Conservation (phyloP, 23 tunicate genomes). For the Styela plicata region DNA sequence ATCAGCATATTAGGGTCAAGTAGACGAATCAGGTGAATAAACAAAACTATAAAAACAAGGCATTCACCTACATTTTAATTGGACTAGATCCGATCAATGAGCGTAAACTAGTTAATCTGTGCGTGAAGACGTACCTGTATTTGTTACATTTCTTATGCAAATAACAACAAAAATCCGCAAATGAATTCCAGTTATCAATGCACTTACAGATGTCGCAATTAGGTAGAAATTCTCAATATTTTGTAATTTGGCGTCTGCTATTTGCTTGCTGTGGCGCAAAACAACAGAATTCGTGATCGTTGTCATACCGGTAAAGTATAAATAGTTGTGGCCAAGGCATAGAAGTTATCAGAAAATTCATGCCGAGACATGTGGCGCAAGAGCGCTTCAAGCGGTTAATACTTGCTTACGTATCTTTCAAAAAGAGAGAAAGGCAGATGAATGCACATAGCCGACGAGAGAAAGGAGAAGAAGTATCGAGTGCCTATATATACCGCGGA, state of each 20-base stretch:
- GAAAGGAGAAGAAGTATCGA: neutral
- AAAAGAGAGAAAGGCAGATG: neutral
- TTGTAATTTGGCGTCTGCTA: too few species aligned
- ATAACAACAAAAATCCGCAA: neutral
- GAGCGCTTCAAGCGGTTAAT: neutral
- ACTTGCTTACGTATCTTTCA: neutral
- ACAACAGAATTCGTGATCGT: too few species aligned
- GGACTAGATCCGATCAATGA: neutral
- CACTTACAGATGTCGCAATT: too few species aligned
- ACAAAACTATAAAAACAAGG: neutral
- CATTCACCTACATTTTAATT: neutral
- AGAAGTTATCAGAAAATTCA: too few species aligned
- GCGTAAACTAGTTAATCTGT: neutral
- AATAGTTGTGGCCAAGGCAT: too few species aligned
- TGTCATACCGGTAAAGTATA: too few species aligned
- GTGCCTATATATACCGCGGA: too few species aligned
- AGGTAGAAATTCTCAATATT: too few species aligned
- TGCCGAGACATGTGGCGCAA: too few species aligned
- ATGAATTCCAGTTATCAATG: too few species aligned
- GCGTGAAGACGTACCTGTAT: neutral
- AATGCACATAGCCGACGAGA: neutral
- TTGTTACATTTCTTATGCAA: neutral
- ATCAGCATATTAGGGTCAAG: neutral
- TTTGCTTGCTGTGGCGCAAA: too few species aligned
- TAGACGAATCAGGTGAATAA: neutral